phyloP scores from a whole-genome alignment of 2,888 invertebrate species.

The Cheilosia soror region DNA sequence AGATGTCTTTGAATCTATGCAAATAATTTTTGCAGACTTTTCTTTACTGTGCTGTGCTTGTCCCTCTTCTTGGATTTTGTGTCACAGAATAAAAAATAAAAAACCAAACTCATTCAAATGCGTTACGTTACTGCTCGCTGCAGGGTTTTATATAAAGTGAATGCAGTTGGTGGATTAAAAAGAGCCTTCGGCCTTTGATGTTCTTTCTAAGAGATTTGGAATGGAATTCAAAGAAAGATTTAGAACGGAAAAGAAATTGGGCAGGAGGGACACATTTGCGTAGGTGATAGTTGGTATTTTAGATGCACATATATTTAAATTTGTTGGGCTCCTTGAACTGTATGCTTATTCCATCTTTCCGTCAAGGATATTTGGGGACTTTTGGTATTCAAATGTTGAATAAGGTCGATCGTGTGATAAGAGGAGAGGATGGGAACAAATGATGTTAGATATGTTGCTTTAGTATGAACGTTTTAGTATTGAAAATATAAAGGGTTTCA shows the following conservation, averaged over 20 bases:
- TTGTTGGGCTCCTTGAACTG: slow-evolving; percentile 12
- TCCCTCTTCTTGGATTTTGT: slow-evolving; percentile 24
- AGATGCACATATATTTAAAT: slow-evolving; percentile 61
- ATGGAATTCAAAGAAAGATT: slow-evolving; percentile 46
- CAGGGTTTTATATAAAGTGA: slow-evolving; percentile 5
- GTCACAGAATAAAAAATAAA: slow-evolving; percentile 11
- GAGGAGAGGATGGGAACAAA: neutral
- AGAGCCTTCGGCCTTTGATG: slow-evolving; percentile 68
- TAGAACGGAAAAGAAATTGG: slow-evolving; percentile 19
- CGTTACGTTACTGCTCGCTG: slow-evolving; percentile 19
- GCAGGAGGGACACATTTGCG: neutral
- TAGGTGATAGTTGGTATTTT: slow-evolving; percentile 4
- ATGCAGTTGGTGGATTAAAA: slow-evolving; percentile 58
- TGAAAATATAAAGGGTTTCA: no score
- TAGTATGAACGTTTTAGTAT: no score
- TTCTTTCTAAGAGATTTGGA: slow-evolving; percentile 49
- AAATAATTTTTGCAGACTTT: slow-evolving; percentile 63
- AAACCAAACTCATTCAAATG: slow-evolving; percentile 54
- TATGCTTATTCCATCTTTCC: slow-evolving; percentile 9
- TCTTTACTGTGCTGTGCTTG: slow-evolving; percentile 5
- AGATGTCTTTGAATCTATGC: slow-evolving; percentile 65
- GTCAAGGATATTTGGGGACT: slow-evolving; percentile 7
- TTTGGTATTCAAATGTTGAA: slow-evolving; percentile 1
- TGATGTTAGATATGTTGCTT: no score
- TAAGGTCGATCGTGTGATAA: slow-evolving; percentile 18